A percentile compares a stretch with the other conserved stretches of the same genome.
phyloP scores from a whole-genome alignment of 1,140 invertebrate genomes.

The Nylanderia fulva region DNA sequence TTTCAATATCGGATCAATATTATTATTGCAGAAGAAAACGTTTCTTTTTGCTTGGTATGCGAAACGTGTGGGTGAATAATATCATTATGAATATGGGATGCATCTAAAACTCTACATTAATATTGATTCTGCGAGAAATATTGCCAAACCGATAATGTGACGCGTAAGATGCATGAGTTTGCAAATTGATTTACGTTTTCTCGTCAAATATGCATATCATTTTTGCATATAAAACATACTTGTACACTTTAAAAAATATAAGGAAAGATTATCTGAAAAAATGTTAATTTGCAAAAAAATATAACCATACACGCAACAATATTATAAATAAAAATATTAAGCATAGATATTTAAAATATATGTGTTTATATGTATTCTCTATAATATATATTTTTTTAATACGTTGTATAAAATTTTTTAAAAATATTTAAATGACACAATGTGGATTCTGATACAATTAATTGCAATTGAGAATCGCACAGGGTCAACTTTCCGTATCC shows the following conservation, averaged over 20 bases:
- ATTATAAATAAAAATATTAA: too few species aligned
- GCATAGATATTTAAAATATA: too few species aligned
- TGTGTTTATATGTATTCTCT: too few species aligned
- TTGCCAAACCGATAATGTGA: not conserved
- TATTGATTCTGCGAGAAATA: not conserved
- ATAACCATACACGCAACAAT: too few species aligned
- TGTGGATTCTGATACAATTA: not conserved
- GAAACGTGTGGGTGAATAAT: not conserved
- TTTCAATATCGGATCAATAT: conserved; percentile 16
- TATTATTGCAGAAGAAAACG: conserved; percentile 13
- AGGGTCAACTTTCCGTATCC: not conserved
- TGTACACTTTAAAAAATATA: not conserved
- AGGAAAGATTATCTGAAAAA: not conserved
- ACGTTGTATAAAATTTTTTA: not conserved
- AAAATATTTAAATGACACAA: not conserved
- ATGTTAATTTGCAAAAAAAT: not conserved
- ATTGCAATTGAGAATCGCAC: not conserved
- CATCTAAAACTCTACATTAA: not conserved
- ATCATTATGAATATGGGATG: not conserved
- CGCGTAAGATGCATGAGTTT: not conserved
- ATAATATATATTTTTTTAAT: too few species aligned
- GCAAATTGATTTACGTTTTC: not conserved
- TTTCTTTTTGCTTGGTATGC: conserved; percentile 6
- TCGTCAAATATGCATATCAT: not conserved
- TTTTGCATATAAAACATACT: not conserved